phyloP scores from a whole-genome alignment of 2,797 vertebrate species.

The Myotis daubentonii region DNA sequence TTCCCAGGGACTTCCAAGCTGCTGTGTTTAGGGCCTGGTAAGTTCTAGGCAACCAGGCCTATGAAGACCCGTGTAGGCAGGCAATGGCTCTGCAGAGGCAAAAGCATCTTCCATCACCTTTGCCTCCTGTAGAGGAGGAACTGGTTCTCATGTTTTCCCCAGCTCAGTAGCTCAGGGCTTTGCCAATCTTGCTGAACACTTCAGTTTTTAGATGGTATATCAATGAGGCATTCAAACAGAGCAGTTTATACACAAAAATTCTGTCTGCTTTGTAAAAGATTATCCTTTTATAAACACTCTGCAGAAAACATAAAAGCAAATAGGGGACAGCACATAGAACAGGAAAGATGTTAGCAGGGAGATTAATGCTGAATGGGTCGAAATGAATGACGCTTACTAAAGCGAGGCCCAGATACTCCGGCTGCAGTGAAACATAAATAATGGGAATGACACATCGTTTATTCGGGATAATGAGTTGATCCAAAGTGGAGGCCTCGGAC shows the following conservation, averaged over 20 bases:
- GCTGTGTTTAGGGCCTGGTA: not conserved
- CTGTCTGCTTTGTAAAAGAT: conserved; percentile 96
- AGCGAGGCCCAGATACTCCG: conserved; percentile 91
- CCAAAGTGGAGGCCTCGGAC: conserved; percentile 90
- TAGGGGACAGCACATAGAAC: conserved; percentile 89
- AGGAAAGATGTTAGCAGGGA: conserved; percentile 91
- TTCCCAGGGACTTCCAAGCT: not conserved
- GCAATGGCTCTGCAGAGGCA: conserved; percentile 64
- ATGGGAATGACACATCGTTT: conserved; percentile 90
- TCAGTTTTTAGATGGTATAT: conserved; percentile 90
- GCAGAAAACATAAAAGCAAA: conserved; percentile 92
- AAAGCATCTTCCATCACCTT: conserved; percentile 85
- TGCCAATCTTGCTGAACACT: conserved; percentile 91
- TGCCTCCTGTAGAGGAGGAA: conserved; percentile 86
- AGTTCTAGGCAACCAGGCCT: not conserved
- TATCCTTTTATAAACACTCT: conserved; percentile 95
- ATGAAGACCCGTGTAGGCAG: not conserved
- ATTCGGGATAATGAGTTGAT: conserved; percentile 93
- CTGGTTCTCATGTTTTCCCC: conserved; percentile 88
- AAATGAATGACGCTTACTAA: conserved; percentile 91
- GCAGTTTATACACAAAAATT: conserved; percentile 91
- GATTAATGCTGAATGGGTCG: conserved; percentile 92
- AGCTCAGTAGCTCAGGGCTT: conserved; percentile 87
- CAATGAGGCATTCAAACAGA: conserved; percentile 89
- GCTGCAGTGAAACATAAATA: conserved; percentile 91